Evolutionary conservation across 1,140 invertebrate species (phyloP).

Genomic region (Drosophila teissieri): DNA sequence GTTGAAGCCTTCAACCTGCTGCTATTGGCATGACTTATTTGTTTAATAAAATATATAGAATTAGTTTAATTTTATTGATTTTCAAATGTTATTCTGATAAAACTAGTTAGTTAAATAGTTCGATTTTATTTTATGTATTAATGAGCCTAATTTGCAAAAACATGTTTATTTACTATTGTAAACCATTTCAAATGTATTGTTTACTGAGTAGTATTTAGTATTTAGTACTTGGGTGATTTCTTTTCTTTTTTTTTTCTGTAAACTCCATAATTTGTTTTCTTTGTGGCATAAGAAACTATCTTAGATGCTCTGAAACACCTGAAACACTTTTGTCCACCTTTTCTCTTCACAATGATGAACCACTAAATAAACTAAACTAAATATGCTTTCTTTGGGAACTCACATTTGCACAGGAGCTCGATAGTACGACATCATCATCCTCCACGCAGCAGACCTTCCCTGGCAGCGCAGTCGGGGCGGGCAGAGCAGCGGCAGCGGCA

Average conservation of each 20-base stretch:
- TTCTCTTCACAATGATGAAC: not conserved
- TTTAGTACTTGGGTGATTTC: not conserved
- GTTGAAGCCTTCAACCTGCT: not conserved
- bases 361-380: no score
- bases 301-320: not conserved
- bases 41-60: not conserved
- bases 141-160: no score
- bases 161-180: not conserved
- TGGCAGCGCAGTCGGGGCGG: conserved; percentile 25
- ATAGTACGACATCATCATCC: conserved; percentile 80
- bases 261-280: not conserved
- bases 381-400: not conserved
- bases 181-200: no score
- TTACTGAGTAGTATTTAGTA: no score
- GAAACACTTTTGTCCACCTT: conserved; percentile 18
- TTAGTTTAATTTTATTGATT: no score
- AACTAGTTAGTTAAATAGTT: no score
- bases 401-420: conserved; percentile 54
- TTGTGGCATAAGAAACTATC: not conserved
- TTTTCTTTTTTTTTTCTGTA: not conserved
- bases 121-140: no score
- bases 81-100: no score
- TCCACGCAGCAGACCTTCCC: conserved; percentile 41
- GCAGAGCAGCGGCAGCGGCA: conserved; percentile 13
- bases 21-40: not conserved